Evolutionary conservation across 2,888 invertebrate species (phyloP).

Genomic region (Zygaena filipendulae): DNA sequence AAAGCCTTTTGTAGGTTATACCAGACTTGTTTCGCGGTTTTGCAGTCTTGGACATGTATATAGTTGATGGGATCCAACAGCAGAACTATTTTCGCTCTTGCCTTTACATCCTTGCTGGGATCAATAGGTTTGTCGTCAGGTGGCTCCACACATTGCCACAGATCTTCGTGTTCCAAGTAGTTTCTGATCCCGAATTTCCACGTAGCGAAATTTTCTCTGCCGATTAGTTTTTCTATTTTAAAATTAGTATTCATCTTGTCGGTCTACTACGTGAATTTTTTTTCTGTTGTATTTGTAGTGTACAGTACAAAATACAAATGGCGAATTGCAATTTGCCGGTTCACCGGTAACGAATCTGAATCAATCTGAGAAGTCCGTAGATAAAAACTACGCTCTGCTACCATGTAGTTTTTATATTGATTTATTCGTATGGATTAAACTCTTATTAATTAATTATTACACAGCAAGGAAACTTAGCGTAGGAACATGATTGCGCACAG

Average conservation of each 20-base stretch:
- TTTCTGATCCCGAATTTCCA: constrained; percentile 10
- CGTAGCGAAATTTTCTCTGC: constrained; percentile 11
- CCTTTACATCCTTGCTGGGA: constrained; percentile 9
- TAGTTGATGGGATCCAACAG: constrained; percentile 13
- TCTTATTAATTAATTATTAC: too few species aligned
- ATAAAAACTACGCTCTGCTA: constrained; percentile 1
- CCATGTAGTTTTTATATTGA: too few species aligned
- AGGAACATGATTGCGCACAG: too few species aligned
- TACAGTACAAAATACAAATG: too few species aligned
- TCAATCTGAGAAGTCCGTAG: too few species aligned
- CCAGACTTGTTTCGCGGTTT: constrained; percentile 14
- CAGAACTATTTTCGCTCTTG: constrained; percentile 12
- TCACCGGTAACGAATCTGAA: too few species aligned
- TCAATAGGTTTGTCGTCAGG: constrained; percentile 3
- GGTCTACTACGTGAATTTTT: too few species aligned
- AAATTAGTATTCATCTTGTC: constrained; percentile 2
- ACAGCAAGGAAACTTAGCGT: too few species aligned
- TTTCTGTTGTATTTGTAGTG: background rate
- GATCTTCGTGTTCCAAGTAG: constrained; percentile 7
- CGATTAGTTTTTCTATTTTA: constrained; percentile 9
- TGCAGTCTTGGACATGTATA: constrained; percentile 15
- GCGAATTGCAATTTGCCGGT: too few species aligned
- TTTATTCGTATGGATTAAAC: too few species aligned
- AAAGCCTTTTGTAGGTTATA: too few species aligned
- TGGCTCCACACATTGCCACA: constrained; percentile 9